Evolutionary conservation across 1,140 invertebrate genomes (phyloP).

Genomic region (Aphidius ervi): DNA sequence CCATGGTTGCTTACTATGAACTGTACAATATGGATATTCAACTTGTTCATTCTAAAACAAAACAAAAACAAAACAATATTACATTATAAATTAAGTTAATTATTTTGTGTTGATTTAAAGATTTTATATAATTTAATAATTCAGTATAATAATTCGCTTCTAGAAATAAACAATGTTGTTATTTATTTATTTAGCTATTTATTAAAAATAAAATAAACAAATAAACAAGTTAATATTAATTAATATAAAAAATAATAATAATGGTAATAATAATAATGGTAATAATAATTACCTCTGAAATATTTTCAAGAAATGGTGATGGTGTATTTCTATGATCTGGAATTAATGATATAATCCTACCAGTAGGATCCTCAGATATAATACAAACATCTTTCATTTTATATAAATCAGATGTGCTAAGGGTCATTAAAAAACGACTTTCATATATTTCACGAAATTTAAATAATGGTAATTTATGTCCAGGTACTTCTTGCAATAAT

Average conservation of each 20-base stretch:
- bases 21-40: constrained; percentile 61
- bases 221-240: too few relatives aligned
- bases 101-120: too few relatives aligned
- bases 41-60: constrained; percentile 45
- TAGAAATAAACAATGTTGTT: too few relatives aligned
- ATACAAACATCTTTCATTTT: constrained; percentile 74
- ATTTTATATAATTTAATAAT: too few relatives aligned
- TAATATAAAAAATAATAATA: too few relatives aligned
- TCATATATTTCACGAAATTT: constrained; percentile 84
- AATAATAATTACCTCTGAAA: constrained; percentile 36
- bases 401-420: constrained; percentile 77
- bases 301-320: constrained; percentile 51
- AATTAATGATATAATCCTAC: constrained; percentile 65
- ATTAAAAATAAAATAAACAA: too few relatives aligned
- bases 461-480: constrained; percentile 72
- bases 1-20: constrained; percentile 57
- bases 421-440: constrained; percentile 72
- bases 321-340: constrained; percentile 57
- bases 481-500: constrained; percentile 68
- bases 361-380: constrained; percentile 67
- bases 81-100: too few relatives aligned
- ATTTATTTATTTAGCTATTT: too few relatives aligned
- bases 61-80: too few relatives aligned
- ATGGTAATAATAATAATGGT: too few relatives aligned
- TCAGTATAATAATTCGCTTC: too few relatives aligned